Conservation (phyloP, 2,888 invertebrate species). For the Xylota sylvarum region DNA sequence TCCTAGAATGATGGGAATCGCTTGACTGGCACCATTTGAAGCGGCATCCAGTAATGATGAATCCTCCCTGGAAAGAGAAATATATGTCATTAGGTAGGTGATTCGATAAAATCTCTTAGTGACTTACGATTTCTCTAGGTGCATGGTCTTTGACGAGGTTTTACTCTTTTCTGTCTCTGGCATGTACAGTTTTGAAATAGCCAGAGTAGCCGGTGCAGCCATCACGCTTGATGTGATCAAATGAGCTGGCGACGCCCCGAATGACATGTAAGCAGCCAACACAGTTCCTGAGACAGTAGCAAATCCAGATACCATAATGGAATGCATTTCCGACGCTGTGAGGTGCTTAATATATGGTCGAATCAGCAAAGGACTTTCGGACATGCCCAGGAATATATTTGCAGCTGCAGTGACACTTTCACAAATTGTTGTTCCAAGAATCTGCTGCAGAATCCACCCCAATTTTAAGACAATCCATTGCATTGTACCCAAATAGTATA, state of each 20-base stretch:
- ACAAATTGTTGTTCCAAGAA: slow-evolving; percentile 95
- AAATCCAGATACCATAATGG: slow-evolving; percentile 97
- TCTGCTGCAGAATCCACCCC: slow-evolving; percentile 90
- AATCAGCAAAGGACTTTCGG: slow-evolving; percentile 95
- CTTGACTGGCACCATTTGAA: slow-evolving; percentile 93
- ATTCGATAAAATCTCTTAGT: background rate
- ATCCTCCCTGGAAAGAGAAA: slow-evolving; percentile 88
- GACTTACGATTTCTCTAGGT: slow-evolving; percentile 89
- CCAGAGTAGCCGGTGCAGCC: slow-evolving; percentile 97
- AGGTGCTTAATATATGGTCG: slow-evolving; percentile 93
- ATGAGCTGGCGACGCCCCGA: slow-evolving; percentile 95
- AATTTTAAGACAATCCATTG: slow-evolving; percentile 93
- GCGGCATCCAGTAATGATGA: slow-evolving; percentile 96
- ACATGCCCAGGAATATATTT: slow-evolving; percentile 97
- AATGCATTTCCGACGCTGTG: slow-evolving; percentile 96
- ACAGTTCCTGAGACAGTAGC: slow-evolving; percentile 98
- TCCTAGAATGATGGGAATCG: slow-evolving; percentile 92
- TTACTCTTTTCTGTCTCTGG: slow-evolving; percentile 95
- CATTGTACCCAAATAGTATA: slow-evolving; percentile 95
- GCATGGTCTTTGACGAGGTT: slow-evolving; percentile 91
- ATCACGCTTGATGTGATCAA: slow-evolving; percentile 97
- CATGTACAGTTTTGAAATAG: slow-evolving; percentile 94
- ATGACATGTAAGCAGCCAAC: slow-evolving; percentile 95
- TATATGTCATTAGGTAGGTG: background rate
- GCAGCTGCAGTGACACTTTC: slow-evolving; percentile 97